A percentile compares a stretch with the other conserved stretches of the same genome.
Conservation (phyloP, 2,888 invertebrate species). For the Leptothorax acervorum region DNA sequence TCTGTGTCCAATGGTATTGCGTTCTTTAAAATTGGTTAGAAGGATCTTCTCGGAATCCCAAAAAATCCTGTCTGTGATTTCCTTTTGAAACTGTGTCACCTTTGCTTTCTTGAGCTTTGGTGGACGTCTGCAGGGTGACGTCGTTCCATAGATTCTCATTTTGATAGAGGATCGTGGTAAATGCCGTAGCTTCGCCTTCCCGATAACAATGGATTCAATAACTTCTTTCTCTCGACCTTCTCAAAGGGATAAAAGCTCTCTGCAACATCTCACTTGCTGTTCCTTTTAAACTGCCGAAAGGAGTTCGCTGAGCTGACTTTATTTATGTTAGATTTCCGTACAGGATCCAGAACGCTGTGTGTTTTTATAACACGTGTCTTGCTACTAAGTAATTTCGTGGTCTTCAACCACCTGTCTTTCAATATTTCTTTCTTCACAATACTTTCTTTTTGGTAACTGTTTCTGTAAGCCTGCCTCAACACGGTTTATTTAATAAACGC, state of each 20-base stretch:
- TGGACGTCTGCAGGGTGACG: not conserved
- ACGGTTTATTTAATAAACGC: not conserved
- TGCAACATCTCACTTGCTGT: not conserved
- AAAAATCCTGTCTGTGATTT: not conserved
- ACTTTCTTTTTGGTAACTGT: not conserved
- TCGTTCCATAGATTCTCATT: not conserved
- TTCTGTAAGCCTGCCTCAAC: not conserved
- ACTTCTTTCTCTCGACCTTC: constrained; percentile 1
- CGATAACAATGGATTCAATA: constrained; percentile 14
- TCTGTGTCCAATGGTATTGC: not conserved
- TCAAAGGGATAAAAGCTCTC: not conserved
- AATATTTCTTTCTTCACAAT: not conserved
- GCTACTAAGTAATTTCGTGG: not conserved
- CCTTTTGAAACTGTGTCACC: not conserved
- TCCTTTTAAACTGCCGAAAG: not conserved
- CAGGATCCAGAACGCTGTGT: not conserved
- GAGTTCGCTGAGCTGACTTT: not conserved
- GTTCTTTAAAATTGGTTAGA: not conserved
- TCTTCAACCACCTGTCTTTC: not conserved
- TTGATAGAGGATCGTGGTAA: constrained; percentile 6
- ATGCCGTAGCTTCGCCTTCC: not conserved
- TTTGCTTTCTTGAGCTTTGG: not conserved
- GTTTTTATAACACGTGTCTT: not conserved
- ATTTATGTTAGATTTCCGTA: not conserved
- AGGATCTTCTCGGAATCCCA: not conserved